Evolutionary conservation across 2,113 vertebrate species (phyloP).

Genomic region (Glaucomys volans): DNA sequence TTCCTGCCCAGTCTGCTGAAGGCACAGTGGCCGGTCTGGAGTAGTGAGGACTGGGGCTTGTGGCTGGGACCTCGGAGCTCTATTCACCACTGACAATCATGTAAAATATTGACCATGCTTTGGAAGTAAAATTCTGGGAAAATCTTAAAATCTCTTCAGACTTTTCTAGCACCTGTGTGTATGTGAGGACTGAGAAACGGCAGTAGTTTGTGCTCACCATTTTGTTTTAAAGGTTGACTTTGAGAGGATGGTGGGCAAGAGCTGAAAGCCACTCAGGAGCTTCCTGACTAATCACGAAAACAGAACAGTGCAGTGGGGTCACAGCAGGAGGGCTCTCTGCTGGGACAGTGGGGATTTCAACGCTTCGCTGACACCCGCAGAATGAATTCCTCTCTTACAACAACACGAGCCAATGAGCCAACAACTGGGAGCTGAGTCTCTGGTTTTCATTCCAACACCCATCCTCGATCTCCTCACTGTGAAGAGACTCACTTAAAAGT

Average conservation of each 20-base stretch:
- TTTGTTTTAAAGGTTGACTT: slow-evolving; percentile 15
- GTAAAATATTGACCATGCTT: not conserved
- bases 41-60: not conserved
- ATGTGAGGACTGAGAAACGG: not conserved
- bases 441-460: not conserved
- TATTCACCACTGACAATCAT: not conserved
- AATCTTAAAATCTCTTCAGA: not conserved
- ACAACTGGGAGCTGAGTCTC: not conserved
- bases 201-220: not conserved
- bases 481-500: not conserved
- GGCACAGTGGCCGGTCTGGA: not conserved
- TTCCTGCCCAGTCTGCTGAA: not conserved
- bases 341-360: not conserved
- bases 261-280: not conserved
- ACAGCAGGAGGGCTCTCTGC: not conserved
- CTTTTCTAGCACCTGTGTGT: not conserved
- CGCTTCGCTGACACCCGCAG: not conserved
- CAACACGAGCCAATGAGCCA: slow-evolving; percentile 15
- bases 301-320: slow-evolving; percentile 1
- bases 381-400: slow-evolving; percentile 49
- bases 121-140: not conserved
- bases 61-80: not conserved
- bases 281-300: not conserved
- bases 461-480: not conserved
- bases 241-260: not conserved